These are phyloP conservation scores for Xestia xanthographa DNA, from an alignment of 2,888 invertebrate species.

Conservation along the genomic window DNA sequence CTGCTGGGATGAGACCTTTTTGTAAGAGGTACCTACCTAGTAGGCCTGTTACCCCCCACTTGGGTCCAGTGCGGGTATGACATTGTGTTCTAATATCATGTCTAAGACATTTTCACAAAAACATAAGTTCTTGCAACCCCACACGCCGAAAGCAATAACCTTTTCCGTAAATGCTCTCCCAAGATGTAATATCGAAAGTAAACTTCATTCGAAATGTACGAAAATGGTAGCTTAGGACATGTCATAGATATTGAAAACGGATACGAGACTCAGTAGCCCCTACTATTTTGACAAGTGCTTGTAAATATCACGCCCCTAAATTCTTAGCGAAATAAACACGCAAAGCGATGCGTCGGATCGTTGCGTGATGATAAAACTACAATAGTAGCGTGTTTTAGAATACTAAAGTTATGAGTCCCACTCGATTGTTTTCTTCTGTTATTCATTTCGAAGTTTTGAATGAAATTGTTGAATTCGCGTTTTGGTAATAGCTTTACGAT, in stretches of 20 bases:
- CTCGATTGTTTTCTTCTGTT: constrained; percentile 1
- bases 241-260: constrained; percentile 40
- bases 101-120: constrained; percentile 1
- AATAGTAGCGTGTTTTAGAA: constrained; percentile 32
- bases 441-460: constrained; percentile 28
- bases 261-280: constrained; percentile 30
- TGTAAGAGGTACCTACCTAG: too few species aligned
- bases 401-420: constrained; percentile 9
- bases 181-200: constrained; percentile 37
- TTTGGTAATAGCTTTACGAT: not conserved
- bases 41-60: too few species aligned
- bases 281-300: constrained; percentile 22
- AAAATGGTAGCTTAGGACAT: constrained; percentile 25
- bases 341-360: constrained; percentile 15
- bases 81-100: not conserved
- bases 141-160: constrained; percentile 16
- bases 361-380: constrained; percentile 37
- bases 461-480: constrained; percentile 4
- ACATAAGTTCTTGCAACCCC: not conserved
- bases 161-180: constrained; percentile 7
- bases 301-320: constrained; percentile 22
- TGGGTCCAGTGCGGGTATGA: not conserved
- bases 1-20: not conserved
- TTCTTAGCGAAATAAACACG: constrained; percentile 28
- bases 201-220: constrained; percentile 26